Evolutionary conservation across 2,888 invertebrate genomes (phyloP), one percentile per base, ranked within the genome.

Genomic region (Fabriciana adippe): DNA sequence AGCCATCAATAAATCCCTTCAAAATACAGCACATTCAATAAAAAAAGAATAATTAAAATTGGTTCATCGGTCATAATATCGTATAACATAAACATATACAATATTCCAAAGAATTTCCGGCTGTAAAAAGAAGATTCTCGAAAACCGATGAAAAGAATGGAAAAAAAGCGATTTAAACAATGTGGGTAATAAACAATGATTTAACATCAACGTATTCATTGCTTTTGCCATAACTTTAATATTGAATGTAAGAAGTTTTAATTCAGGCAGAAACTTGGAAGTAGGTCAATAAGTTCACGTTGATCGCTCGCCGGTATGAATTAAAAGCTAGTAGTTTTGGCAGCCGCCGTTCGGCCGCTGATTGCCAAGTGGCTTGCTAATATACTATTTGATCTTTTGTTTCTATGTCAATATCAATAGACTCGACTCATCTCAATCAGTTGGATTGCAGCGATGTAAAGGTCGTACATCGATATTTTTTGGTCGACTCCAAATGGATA

Each of bases 231-330:
- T 21, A 48, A 59, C 47, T 59, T 48, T 59, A 47, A 59, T n/a
- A 59, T 47, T 59, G 57, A 59, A 59, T 26, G 26, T 48, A 59
- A 59, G 47, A 59, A 59, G n/a, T 47, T 59, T 56, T 56, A 51
- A 50, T 55, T 50, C 35, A 15, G 55, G 26, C 47, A 47, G 57
- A 11, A 48, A 50, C 16, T 56, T 14, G 18, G 18, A 47, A 45
- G 15, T 54, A 15, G 48, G 47, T 50, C 47, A 55, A 63, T 21
- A 14, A 45, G 47, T 26, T 47, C 16, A 31, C 15, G 47, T n/a
- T 15, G 26, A 48, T 35, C 8, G n/a, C n/a, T 45, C 21, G 45
- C 26, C 57, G 15, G 21, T 57, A 21, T 8, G 47, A 26, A 26
- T 15, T 47, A 47, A 6, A 26, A 15, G 15, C 15, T 2, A 31